Evolutionary conservation across 2,888 invertebrate genomes (phyloP).

Genomic region (Podotricha telesiphe): DNA sequence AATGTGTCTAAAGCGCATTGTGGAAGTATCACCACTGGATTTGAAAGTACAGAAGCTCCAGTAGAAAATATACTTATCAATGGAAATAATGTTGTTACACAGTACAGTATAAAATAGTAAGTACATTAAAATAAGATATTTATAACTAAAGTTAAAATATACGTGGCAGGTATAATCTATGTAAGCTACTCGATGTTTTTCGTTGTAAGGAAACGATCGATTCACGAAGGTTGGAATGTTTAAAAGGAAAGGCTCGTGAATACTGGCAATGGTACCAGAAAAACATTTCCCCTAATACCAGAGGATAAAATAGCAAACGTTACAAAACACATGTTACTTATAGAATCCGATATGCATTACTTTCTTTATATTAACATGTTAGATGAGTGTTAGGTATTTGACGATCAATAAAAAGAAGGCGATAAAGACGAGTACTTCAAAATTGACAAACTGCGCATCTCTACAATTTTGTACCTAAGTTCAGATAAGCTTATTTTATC

Average conservation of each 20-base stretch:
- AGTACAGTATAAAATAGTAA: too few species aligned
- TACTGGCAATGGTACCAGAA: background rate
- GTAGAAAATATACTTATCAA: too few species aligned
- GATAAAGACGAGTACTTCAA: constrained; percentile 3
- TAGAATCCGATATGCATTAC: background rate
- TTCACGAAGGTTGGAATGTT: background rate
- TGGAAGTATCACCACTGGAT: too few species aligned
- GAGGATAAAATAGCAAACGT: background rate
- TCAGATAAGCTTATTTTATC: background rate
- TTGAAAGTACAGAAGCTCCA: too few species aligned
- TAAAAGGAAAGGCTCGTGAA: background rate
- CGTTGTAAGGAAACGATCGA: background rate
- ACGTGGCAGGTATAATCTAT: background rate
- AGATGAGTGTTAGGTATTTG: background rate
- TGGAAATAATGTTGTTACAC: too few species aligned
- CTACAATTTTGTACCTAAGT: constrained; percentile 1
- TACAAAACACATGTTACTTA: too few species aligned
- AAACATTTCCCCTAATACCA: background rate
- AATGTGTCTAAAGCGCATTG: too few species aligned
- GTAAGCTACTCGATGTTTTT: background rate
- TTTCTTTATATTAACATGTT: background rate
- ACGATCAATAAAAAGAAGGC: constrained; percentile 18
- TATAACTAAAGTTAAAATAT: background rate
- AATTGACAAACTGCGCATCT: constrained; percentile 18
- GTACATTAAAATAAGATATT: background rate